Evolutionary conservation across 2,113 vertebrate species (phyloP), one percentile per base, ranked within the genome.

Genomic region (Pangasianodon gigas): DNA sequence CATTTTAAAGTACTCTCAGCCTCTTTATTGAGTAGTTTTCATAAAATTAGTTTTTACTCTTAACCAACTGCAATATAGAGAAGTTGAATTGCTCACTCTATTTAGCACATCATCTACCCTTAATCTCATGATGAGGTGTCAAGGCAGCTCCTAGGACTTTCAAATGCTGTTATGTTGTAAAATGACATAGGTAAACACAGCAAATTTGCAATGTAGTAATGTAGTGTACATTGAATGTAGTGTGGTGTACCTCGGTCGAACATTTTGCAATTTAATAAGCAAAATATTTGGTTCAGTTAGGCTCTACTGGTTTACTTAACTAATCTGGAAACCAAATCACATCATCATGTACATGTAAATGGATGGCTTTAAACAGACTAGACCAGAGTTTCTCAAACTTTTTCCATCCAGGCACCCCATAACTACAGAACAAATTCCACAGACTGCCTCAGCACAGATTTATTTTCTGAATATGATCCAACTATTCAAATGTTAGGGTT

Each of bases 1-100:
- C 65, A 16, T n/a, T 52, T 56, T 91, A 29, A 89, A 91, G 82
- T 85, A 82, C 82, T 80, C 81, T 87, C 62, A 18, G 62, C 13
- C 24, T 29, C n/a, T 52, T 52, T 77, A 77, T 62, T 52, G 56
- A 86, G 44, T 9, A 82, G 8, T 82, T 56, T 52, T 54, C 14
- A 54, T 41, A 51, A 54, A 41, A 75, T 52, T 82, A 32, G 1
- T 91, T 86, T 85, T 86, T 46, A 67, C 87, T 52, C n/a, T 56
- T 86, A 52, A 58, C 58, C 52, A 77, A 54, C 54, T 58, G 10
- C 82, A 89, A 52, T 77, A 71, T 13, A 62, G 19, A 75, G 44
- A 51, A 3, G 67, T 54, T n/a, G 26, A 87, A 71, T 21, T 87
- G 85, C 56, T 62, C 44, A 84, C 60, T 75, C 90, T 84, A 80